A percentile compares a stretch with the other conserved stretches of the same genome.
phyloP scores from a whole-genome alignment of 2,113 vertebrate species.

The Sciurus niger region DNA sequence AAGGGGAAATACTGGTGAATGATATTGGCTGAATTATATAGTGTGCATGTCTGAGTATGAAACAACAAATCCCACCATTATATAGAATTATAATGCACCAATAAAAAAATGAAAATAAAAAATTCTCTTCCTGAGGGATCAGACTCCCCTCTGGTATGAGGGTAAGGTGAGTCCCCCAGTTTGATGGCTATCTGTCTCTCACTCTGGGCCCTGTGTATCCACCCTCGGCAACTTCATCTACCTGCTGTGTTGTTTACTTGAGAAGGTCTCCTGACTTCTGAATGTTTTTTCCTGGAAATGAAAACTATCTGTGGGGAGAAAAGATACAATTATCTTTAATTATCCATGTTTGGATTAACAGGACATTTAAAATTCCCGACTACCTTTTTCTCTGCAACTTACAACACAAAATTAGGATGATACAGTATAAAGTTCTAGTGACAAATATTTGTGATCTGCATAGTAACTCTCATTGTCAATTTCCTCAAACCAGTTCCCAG shows the following conservation, averaged over 20 bases:
- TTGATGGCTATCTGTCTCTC: neutral
- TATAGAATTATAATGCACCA: no score
- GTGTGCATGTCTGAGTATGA: no score
- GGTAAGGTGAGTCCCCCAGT: neutral
- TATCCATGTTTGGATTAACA: neutral
- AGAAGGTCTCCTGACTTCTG: constrained; percentile 43
- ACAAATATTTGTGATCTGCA: neutral
- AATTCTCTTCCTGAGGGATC: no score
- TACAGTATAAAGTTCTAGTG: neutral
- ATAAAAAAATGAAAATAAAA: no score
- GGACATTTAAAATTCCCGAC: constrained; percentile 14
- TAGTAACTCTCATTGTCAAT: neutral
- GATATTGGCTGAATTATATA: no score
- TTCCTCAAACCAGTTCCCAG: neutral
- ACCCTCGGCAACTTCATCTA: constrained; percentile 13
- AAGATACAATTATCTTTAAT: constrained; percentile 46
- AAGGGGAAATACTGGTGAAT: no score
- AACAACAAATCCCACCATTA: no score
- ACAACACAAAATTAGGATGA: neutral
- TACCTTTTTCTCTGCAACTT: neutral
- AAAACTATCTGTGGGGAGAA: constrained; percentile 60
- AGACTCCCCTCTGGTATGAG: neutral
- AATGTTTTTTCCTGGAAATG: constrained; percentile 26
- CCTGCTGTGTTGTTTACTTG: constrained; percentile 48
- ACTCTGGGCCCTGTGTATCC: neutral